Percentiles rank a stretch among this genome's conserved stretches.
phyloP scores from a whole-genome alignment of 37 sponge, comb jelly and placozoan species.

The Chondrosia reniformis region DNA sequence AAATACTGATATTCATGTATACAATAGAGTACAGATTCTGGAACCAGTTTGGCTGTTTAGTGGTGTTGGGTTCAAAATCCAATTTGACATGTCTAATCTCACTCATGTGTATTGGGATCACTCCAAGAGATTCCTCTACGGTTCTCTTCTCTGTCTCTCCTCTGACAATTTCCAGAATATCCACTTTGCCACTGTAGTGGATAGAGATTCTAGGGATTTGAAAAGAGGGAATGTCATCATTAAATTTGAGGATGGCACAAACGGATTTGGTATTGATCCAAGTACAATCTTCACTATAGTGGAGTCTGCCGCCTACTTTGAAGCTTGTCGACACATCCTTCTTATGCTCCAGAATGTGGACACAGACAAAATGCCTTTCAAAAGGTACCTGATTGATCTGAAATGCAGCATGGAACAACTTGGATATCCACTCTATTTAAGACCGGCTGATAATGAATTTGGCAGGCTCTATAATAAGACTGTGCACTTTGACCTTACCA shows the following conservation, averaged over 20 bases:
- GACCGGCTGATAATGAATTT: neutral
- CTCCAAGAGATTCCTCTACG: constrained; percentile 68
- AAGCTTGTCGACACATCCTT: constrained; percentile 80
- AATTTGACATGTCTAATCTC: constrained; percentile 47
- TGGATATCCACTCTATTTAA: constrained; percentile 35
- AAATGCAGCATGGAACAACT: constrained; percentile 11
- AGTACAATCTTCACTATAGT: constrained; percentile 51
- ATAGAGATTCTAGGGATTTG: constrained; percentile 59
- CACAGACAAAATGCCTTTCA: constrained; percentile 80
- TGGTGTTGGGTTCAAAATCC: constrained; percentile 55
- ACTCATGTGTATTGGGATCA: constrained; percentile 59
- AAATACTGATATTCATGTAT: constrained; percentile 56
- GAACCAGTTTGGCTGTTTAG: constrained; percentile 23
- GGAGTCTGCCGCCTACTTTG: constrained; percentile 86
- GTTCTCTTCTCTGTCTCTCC: constrained; percentile 81
- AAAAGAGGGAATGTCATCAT: constrained; percentile 39
- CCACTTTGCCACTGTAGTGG: constrained; percentile 71
- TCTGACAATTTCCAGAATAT: constrained; percentile 38
- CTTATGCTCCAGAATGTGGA: constrained; percentile 61
- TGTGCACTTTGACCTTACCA: neutral
- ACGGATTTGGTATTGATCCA: neutral
- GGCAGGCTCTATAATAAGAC: neutral
- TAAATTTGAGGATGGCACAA: constrained; percentile 29
- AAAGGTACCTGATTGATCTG: constrained; percentile 44
- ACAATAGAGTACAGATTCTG: constrained; percentile 43